These are phyloP conservation scores for Toxotes chatareus DNA, from an alignment of 2,113 vertebrate genomes.

Conservation along the genomic window DNA sequence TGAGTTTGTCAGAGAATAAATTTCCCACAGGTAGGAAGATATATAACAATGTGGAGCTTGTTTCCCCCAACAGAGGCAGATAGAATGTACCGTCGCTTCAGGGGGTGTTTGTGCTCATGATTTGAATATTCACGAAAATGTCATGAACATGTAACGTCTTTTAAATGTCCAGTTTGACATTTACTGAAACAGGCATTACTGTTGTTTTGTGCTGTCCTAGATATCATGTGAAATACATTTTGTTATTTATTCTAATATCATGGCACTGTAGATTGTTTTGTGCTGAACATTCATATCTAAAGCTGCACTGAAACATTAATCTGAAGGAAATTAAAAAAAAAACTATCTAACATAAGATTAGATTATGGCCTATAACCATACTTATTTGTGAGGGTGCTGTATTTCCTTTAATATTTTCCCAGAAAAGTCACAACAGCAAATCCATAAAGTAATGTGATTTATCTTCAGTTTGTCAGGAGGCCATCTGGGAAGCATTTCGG, in stretches of 20 bases:
- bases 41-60: constrained; percentile 47
- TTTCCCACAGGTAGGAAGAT: constrained; percentile 61
- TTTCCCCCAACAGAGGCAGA: constrained; percentile 26
- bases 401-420: not conserved
- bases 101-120: constrained; percentile 34
- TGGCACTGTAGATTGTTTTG: not conserved
- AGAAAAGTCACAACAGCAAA: not conserved
- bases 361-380: not conserved
- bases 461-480: constrained; percentile 93
- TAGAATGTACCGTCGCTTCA: constrained; percentile 22
- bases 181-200: constrained; percentile 27
- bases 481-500: constrained; percentile 95
- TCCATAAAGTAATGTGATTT: not conserved
- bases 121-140: constrained; percentile 48
- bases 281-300: not conserved
- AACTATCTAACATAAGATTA: not conserved
- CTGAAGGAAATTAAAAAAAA: not conserved
- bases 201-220: not conserved
- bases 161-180: constrained; percentile 39
- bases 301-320: not conserved
- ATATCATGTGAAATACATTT: not conserved
- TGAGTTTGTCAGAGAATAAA: constrained; percentile 52
- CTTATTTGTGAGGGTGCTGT: not conserved
- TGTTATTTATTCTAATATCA: not conserved
- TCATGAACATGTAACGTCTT: constrained; percentile 18